A percentile compares a stretch with the other conserved stretches of the same genome.
phyloP scores from a whole-genome alignment of 2,888 invertebrate species.

The Mimumesa dahlbomi region DNA sequence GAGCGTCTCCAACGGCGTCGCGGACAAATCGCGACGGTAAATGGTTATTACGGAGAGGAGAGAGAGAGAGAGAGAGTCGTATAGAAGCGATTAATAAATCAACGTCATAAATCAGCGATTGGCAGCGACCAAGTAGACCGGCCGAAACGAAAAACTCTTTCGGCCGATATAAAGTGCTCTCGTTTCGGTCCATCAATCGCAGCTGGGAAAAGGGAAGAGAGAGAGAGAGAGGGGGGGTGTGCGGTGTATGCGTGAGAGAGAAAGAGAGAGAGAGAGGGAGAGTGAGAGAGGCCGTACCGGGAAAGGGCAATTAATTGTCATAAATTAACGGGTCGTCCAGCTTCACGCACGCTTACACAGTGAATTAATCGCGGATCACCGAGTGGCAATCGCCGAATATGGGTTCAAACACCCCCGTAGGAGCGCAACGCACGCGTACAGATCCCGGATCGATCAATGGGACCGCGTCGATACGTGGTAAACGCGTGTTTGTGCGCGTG shows the following conservation, averaged over 20 bases:
- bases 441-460: not conserved
- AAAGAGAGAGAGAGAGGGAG: slow-evolving; percentile 1
- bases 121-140: slow-evolving; percentile 7
- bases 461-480: slow-evolving; percentile 33
- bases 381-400: slow-evolving; percentile 40
- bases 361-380: slow-evolving; percentile 52
- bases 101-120: slow-evolving; percentile 29
- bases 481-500: too few species aligned
- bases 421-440: slow-evolving; percentile 6
- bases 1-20: too few species aligned
- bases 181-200: slow-evolving; percentile 16
- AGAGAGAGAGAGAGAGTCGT: too few species aligned
- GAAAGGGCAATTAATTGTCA: slow-evolving; percentile 40
- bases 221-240: not conserved
- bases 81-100: slow-evolving; percentile 19
- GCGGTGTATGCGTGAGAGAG: not conserved
- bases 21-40: too few species aligned
- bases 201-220: slow-evolving; percentile 1
- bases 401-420: slow-evolving; percentile 21
- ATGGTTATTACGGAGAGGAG: too few species aligned
- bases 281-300: not conserved
- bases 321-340: slow-evolving; percentile 33
- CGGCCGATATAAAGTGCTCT: slow-evolving; percentile 3
- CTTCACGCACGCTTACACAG: slow-evolving; percentile 41
- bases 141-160: slow-evolving; percentile 9